Evolutionary conservation across 2,113 vertebrate species (phyloP).

Genomic region (Mobula hypostoma): DNA sequence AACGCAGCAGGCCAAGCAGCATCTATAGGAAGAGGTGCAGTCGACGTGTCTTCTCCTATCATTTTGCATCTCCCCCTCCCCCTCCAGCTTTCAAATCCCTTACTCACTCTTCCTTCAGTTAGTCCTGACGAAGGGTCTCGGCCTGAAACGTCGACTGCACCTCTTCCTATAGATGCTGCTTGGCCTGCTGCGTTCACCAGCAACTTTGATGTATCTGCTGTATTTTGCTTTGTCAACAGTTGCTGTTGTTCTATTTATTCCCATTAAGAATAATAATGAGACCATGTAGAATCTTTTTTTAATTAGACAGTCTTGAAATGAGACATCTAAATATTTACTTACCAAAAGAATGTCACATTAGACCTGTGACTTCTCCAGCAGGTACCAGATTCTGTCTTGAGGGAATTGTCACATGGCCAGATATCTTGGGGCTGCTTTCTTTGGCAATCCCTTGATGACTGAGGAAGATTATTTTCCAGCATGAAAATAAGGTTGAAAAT

Average conservation of each 20-base stretch:
- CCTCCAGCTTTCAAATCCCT: no score
- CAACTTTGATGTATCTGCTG: no score
- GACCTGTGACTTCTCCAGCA: background rate
- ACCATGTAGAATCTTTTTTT: background rate
- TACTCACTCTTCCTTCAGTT: no score
- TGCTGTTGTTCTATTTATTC: background rate
- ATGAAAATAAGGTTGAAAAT: background rate
- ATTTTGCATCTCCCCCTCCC: no score
- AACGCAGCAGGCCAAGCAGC: no score
- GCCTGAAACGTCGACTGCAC: no score
- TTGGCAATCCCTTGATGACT: background rate
- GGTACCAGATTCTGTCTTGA: background rate
- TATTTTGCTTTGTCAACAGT: background rate
- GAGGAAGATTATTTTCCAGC: background rate
- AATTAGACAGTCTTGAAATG: background rate
- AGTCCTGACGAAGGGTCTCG: no score
- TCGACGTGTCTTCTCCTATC: no score
- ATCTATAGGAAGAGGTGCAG: no score
- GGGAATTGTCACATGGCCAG: constrained; percentile 3
- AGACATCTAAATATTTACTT: constrained; percentile 27
- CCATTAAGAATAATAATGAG: background rate
- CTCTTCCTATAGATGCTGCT: no score
- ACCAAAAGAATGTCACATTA: background rate
- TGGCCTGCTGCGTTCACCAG: no score
- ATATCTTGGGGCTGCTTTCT: background rate